Conservation (phyloP, 2,113 vertebrate genomes). For the Neomonachus schauinslandi region DNA sequence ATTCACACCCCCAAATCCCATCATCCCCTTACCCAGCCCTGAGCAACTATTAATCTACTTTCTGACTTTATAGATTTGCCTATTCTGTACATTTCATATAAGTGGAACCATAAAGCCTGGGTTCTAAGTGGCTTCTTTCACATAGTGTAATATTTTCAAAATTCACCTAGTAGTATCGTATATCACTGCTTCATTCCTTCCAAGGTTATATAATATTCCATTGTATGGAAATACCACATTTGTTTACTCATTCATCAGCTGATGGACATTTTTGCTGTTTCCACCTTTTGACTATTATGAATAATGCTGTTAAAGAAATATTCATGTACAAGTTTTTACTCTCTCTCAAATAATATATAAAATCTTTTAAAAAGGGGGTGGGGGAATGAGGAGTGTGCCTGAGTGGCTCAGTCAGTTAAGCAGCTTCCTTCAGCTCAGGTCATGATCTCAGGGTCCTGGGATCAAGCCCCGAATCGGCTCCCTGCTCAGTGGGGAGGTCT, state of each 20-base stretch:
- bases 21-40: accelerated
- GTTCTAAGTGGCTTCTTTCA: neutral
- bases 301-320: neutral
- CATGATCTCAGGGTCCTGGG: neutral
- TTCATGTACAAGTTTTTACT: neutral
- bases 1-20: neutral
- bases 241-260: neutral
- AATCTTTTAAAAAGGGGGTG: neutral
- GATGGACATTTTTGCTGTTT: no score
- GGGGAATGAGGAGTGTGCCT: neutral
- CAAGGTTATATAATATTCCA: neutral
- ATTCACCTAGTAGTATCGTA: neutral
- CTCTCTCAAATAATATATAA: neutral
- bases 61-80: neutral
- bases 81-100: neutral
- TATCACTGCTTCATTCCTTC: neutral
- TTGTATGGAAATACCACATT: neutral
- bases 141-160: neutral
- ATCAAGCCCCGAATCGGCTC: neutral
- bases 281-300: neutral
- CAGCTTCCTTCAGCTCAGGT: neutral
- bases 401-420: neutral
- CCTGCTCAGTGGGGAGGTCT: neutral
- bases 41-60: neutral
- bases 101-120: neutral